Percentiles rank a stretch among this genome's conserved stretches.
Conservation (phyloP, 2,797 vertebrate genomes). For the Dendrocincla tyrannina region DNA sequence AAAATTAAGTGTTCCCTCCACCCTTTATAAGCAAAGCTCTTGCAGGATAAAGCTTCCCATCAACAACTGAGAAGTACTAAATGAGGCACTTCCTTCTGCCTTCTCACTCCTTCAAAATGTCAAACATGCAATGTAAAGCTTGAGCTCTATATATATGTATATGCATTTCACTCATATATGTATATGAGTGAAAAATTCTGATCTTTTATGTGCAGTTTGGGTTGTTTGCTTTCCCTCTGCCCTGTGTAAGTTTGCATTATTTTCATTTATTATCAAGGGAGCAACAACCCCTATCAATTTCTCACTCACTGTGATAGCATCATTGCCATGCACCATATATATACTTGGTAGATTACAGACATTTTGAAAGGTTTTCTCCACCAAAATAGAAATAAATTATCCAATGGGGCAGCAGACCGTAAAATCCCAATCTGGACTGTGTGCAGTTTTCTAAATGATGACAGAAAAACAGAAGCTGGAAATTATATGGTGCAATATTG, state of each 20-base stretch:
- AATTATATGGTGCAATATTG: constrained; percentile 33
- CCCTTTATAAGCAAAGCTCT: neutral
- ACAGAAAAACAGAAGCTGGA: constrained; percentile 54
- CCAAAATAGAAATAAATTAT: constrained; percentile 34
- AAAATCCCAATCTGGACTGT: constrained; percentile 72
- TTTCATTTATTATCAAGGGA: constrained; percentile 3
- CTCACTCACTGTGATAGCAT: neutral
- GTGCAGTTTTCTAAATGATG: constrained; percentile 49
- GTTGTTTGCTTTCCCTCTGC: neutral
- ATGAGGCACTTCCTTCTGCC: constrained; percentile 1
- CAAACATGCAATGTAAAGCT: neutral
- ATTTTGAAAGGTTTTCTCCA: constrained; percentile 64
- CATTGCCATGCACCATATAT: neutral
- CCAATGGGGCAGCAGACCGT: constrained; percentile 57
- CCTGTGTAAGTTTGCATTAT: neutral
- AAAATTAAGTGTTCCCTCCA: neutral
- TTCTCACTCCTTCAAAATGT: neutral
- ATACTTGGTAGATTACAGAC: constrained; percentile 45
- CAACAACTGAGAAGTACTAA: neutral
- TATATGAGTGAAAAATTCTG: neutral
- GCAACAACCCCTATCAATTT: constrained; percentile 14
- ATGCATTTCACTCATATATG: neutral
- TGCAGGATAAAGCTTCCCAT: neutral
- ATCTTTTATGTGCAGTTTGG: neutral
- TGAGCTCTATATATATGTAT: neutral